These are phyloP conservation scores for Metaphire vulgaris DNA, from an alignment of 1,140 invertebrate species.

Conservation along the genomic window DNA sequence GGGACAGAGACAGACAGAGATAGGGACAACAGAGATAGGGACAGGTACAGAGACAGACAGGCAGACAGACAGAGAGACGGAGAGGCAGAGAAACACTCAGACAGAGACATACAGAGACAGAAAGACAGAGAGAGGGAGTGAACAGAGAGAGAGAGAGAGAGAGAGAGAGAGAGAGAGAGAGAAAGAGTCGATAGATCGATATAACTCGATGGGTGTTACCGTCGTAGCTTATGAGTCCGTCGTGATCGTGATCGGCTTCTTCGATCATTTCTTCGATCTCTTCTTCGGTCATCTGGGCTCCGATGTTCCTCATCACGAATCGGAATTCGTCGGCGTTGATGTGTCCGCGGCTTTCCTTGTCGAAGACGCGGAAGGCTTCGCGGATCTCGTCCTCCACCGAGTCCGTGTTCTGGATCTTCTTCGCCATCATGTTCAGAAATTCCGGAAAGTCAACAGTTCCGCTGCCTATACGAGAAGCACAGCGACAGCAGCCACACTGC, in stretches of 20 bases:
- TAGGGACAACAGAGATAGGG: too few species aligned
- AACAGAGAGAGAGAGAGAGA: too few species aligned
- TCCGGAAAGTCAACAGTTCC: slow-evolving; percentile 97
- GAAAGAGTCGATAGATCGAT: slow-evolving; percentile 2
- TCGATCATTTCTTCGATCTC: slow-evolving; percentile 14
- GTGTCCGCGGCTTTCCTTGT: slow-evolving; percentile 61
- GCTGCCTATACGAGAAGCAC: slow-evolving; percentile 77
- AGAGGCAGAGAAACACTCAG: too few species aligned
- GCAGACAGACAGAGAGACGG: too few species aligned
- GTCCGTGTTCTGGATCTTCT: slow-evolving; percentile 98
- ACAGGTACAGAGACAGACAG: too few species aligned
- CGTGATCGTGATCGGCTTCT: slow-evolving; percentile 7
- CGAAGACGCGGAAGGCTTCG: slow-evolving; percentile 96
- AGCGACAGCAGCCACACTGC: too few species aligned
- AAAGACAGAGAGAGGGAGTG: too few species aligned
- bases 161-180: slow-evolving; percentile 3
- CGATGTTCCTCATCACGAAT: slow-evolving; percentile 4
- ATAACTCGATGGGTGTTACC: background rate
- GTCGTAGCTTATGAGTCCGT: slow-evolving; percentile 14
- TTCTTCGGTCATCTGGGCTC: slow-evolving; percentile 4
- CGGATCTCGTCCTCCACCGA: slow-evolving; percentile 91
- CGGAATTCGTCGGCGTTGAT: slow-evolving; percentile 14
- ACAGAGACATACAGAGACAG: too few species aligned
- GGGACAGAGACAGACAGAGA: too few species aligned
- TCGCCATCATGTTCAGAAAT: slow-evolving; percentile 97